phyloP scores from a whole-genome alignment of 1,140 invertebrate species.

The Zaprionus kolodkinae region DNA sequence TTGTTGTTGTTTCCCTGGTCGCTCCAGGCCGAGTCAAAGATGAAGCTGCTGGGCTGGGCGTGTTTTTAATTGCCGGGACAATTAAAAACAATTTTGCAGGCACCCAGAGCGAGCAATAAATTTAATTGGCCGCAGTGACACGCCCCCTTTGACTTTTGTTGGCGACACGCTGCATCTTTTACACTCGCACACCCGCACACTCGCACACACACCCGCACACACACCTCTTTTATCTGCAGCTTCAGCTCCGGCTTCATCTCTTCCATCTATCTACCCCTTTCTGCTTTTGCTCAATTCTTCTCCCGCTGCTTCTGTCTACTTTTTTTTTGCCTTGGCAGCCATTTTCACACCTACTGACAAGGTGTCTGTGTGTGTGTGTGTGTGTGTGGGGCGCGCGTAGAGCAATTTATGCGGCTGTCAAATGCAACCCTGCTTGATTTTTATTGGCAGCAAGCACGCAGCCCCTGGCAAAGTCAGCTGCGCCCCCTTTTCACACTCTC shows the following conservation, averaged over 20 bases:
- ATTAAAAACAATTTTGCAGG: slow-evolving; percentile 80
- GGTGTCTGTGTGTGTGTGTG: slow-evolving; percentile 38
- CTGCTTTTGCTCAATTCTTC: neutral
- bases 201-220: neutral
- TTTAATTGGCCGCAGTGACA: slow-evolving; percentile 75
- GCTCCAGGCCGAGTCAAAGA: slow-evolving; percentile 33
- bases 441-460: slow-evolving; percentile 77
- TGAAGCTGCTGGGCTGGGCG: slow-evolving; percentile 51
- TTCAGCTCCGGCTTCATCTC: slow-evolving; percentile 30
- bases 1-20: slow-evolving; percentile 19
- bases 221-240: slow-evolving; percentile 4
- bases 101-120: slow-evolving; percentile 76
- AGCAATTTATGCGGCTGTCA: slow-evolving; percentile 80
- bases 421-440: slow-evolving; percentile 74
- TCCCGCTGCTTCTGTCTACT: too few relatives aligned
- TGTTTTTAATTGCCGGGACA: slow-evolving; percentile 79
- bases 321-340: slow-evolving; percentile 47
- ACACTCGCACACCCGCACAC: neutral
- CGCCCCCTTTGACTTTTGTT: slow-evolving; percentile 55
- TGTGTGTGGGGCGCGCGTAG: slow-evolving; percentile 20
- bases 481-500: neutral
- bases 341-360: slow-evolving; percentile 78
- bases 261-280: neutral
- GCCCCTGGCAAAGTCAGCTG: slow-evolving; percentile 12
- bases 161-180: neutral